Base-by-base conservation (phyloP, 2,113 vertebrate species). In the Cottus gobio region DNA sequence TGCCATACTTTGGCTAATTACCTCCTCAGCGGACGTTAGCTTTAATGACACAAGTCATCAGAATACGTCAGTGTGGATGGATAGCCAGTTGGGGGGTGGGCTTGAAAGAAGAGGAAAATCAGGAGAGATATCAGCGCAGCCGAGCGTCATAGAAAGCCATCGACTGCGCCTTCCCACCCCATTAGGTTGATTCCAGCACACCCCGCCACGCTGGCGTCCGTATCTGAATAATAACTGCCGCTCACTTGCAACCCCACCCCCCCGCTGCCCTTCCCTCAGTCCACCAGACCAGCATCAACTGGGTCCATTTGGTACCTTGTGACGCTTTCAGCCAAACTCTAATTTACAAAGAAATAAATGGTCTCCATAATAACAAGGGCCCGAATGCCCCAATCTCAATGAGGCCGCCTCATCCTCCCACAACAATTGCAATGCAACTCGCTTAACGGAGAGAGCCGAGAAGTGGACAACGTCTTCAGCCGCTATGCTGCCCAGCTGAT, bases 1-100 rank as follows among this genome's bases (percentile, higher is more conserved):
- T 95, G 92, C 89, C 90, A 90, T 80, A 88, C 89, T 91, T 93
- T 93, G 92, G 90, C 94, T 95, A 95, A 95, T 94, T 95, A 94
- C 85, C 91, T 93, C 87, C 82, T 94, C 82, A 85, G 92, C 76
- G 91, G 93, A 94, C 89, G 91, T 92, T 88, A 84, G 90, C 93
- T 95, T 94, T 94, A 94, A 95, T 94, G 92, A 93, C 91, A 89
- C 90, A 90, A 94, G 91, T 93, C 93, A 93, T 95, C 94, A 94
- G 92, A 95, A 94, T 91, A 92, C 87, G 89, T 88, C 87, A 89
- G 87, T 22, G 77, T 84, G 91, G 92, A 95, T 93, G 92, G 85
- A 92, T 94, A 80, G 91, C 86, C 2, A 65, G 75, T 85, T 66
- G 77, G 71, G 73, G 84, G 70, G 72, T 39, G 66, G 61, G 18